phyloP scores from a whole-genome alignment of 2,113 vertebrate species.

The Leptodactylus fuscus region DNA sequence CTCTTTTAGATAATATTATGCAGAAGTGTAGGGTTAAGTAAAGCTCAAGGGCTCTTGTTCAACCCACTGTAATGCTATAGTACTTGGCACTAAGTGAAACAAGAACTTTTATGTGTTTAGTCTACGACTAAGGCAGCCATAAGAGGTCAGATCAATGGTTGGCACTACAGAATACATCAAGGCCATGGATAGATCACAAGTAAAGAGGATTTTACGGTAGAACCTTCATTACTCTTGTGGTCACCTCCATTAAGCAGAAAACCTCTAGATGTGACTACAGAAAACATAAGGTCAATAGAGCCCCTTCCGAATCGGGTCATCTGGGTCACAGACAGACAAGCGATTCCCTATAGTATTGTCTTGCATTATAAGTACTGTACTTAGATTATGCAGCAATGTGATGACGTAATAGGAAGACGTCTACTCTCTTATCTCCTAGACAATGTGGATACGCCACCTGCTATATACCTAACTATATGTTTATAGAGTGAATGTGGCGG shows the following conservation, averaged over 20 bases:
- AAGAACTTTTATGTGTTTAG: neutral
- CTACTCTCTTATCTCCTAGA: neutral
- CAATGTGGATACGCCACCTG: neutral
- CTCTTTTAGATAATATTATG: neutral
- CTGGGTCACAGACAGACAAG: neutral
- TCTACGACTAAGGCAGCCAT: neutral
- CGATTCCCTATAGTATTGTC: neutral
- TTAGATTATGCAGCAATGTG: neutral
- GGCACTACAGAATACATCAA: neutral
- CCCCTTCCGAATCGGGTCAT: neutral
- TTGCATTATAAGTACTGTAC: neutral
- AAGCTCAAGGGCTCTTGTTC: no score
- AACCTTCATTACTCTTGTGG: neutral
- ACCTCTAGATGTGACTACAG: neutral
- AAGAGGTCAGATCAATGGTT: neutral
- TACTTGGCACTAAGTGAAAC: neutral
- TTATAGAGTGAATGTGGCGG: neutral
- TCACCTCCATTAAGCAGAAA: neutral
- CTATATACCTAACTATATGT: neutral
- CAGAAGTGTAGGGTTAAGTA: neutral
- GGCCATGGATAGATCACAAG: neutral
- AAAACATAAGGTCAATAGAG: neutral
- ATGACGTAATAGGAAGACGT: neutral
- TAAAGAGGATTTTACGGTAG: neutral
- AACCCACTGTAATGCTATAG: neutral